Evolutionary conservation across 2,888 invertebrate species (phyloP).

Genomic region (Megamerina dolium): DNA sequence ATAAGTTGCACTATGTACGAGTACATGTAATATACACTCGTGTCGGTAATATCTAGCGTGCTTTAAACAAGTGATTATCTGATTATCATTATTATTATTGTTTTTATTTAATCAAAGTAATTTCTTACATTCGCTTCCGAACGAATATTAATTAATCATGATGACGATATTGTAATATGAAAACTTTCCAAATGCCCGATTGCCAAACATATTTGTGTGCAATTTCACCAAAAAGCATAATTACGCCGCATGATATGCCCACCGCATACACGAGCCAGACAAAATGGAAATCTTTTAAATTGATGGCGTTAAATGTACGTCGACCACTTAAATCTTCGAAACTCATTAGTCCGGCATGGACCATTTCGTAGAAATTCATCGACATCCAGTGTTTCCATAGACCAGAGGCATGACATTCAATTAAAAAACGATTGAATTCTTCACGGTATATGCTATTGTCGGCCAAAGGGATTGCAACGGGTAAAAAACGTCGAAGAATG

Average conservation of each 20-base stretch:
- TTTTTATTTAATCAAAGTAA: too few species aligned
- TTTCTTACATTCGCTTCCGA: too few species aligned
- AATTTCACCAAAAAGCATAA: not conserved
- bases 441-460: constrained; percentile 17
- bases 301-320: constrained; percentile 1
- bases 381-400: constrained; percentile 17
- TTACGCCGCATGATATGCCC: too few species aligned
- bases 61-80: too few species aligned
- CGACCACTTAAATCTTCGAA: constrained; percentile 6
- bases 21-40: too few species aligned
- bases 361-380: constrained; percentile 11
- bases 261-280: constrained; percentile 12
- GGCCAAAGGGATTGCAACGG: constrained; percentile 15
- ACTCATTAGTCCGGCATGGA: constrained; percentile 2
- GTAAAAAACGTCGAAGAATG: constrained; percentile 1
- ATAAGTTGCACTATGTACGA: too few species aligned
- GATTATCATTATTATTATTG: too few species aligned
- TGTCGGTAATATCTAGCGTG: too few species aligned
- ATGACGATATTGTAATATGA: too few species aligned
- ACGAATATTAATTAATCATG: too few species aligned
- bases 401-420: constrained; percentile 12
- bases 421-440: constrained; percentile 11
- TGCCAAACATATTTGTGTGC: too few species aligned
- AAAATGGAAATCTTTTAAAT: constrained; percentile 12
- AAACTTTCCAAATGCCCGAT: too few species aligned